Evolutionary conservation across 2,113 vertebrate genomes (phyloP), one percentile per base, ranked within the genome.

Genomic region (Cyphomyrus discorhynchus): DNA sequence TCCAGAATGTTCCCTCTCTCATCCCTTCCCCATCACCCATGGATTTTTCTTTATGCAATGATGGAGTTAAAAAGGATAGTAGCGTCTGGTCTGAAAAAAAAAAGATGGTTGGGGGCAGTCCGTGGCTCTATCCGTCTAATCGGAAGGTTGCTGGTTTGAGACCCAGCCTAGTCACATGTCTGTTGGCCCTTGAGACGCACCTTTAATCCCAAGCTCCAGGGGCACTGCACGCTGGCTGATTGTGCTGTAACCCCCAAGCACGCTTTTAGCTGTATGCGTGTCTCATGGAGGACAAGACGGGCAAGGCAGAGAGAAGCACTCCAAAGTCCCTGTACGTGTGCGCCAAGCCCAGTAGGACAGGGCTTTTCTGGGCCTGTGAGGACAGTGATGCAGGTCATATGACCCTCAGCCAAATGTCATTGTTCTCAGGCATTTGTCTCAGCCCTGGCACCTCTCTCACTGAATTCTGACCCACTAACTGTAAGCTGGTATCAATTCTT

Each of bases 11-110:
- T 62, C 58, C 24, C 58, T 70, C 66, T 11, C n/a, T 70, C 19
- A 56, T 19, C 21, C 66, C 10, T 19, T 70, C 62, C 58, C 24
- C 9, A 70, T 70, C 27, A 27, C 62, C 62, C n/a, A 31, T 19
- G 4, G 17, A 6, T 87, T n/a, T 87, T 24, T 91, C 31, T 77
- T 6, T 87, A 8, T 88, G 42, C 77, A 92, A 91, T 92, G 82
- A 88, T 93, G 93, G 93, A 85, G 89, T 80, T 90, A 93, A 47
- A 90, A 52, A 47, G 89, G 91, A n/a, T 52, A 62, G 24, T 86
- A 19, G 49, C 77, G n/a, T 66, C 91, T 39, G 45, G 17, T 8
- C 87, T 91, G 88, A 90, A 90, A 91, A 53, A 53, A 39, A 80
- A 5, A 89, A 87, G 46, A 53, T 27, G 24, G n/a, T 9, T 70